Evolutionary conservation across 2,888 invertebrate genomes (phyloP).

Genomic region (Scelioninae gen. 1): DNA sequence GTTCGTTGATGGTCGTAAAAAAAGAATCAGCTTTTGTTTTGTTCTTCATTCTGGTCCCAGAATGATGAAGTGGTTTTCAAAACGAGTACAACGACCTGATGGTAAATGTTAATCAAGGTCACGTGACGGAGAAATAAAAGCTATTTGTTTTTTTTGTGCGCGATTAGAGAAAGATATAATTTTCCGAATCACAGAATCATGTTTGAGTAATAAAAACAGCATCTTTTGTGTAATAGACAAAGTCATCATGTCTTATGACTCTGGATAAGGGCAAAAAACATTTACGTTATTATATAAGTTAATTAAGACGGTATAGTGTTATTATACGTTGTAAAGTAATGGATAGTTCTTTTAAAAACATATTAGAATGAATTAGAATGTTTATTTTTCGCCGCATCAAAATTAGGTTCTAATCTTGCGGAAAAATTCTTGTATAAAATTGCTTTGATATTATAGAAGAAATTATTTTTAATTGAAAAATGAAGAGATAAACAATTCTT

Average conservation of each 20-base stretch:
- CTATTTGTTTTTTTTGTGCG: conserved; percentile 3
- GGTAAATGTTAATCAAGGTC: conserved; percentile 43
- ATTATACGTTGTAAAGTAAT: too few relatives aligned
- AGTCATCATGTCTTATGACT: not conserved
- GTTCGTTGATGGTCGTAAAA: too few relatives aligned
- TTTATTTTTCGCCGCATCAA: too few relatives aligned
- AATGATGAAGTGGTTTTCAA: conserved; percentile 23
- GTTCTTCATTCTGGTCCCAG: not conserved
- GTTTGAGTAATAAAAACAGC: conserved; percentile 17
- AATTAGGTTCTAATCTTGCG: too few relatives aligned
- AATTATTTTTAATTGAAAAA: too few relatives aligned
- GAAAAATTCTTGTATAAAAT: too few relatives aligned
- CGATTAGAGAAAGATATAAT: conserved; percentile 10
- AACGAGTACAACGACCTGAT: conserved; percentile 36
- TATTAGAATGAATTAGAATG: too few relatives aligned
- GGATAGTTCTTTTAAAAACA: too few relatives aligned
- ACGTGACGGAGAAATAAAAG: conserved; percentile 28
- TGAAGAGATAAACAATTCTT: too few relatives aligned
- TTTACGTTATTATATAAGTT: not conserved
- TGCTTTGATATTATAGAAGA: too few relatives aligned
- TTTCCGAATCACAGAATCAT: conserved; percentile 24
- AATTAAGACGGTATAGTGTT: too few relatives aligned
- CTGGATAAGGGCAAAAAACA: not conserved
- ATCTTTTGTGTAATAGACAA: not conserved
- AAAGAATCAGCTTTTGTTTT: not conserved